Evolutionary conservation across 2,797 vertebrate genomes (phyloP).

Genomic region (Pipistrellus pygmaeus): DNA sequence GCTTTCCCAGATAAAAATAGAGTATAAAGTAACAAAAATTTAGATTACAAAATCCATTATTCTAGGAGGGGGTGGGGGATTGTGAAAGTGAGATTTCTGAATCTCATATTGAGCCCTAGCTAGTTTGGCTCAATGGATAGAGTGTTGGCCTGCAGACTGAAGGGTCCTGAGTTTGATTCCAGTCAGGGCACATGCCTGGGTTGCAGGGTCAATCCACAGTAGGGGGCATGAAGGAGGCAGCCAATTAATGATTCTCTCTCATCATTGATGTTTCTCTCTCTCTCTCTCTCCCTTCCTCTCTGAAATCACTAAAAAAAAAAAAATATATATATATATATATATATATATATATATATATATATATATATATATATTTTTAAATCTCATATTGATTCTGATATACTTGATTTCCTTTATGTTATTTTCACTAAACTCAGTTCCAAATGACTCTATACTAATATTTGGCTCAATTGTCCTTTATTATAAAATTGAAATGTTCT

Average conservation of each 20-base stretch:
- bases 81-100: neutral
- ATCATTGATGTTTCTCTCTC: no score
- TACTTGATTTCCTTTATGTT: neutral
- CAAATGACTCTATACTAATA: neutral
- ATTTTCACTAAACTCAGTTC: slow-evolving; percentile 3
- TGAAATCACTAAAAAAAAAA: neutral
- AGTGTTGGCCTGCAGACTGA: no score
- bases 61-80: no score
- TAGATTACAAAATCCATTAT: neutral
- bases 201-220: no score
- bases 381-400: neutral
- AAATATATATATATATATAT: no score
- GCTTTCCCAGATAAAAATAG: neutral
- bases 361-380: no score
- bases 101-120: neutral
- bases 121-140: no score
- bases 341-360: neutral
- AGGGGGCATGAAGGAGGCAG: no score
- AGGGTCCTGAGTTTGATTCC: no score
- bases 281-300: no score
- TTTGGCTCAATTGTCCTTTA: neutral
- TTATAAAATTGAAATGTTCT: neutral
- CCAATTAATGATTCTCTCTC: no score
- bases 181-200: no score
- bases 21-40: neutral